Base-by-base conservation (phyloP, 2,888 invertebrate genomes). In the Epinotia ramella region DNA sequence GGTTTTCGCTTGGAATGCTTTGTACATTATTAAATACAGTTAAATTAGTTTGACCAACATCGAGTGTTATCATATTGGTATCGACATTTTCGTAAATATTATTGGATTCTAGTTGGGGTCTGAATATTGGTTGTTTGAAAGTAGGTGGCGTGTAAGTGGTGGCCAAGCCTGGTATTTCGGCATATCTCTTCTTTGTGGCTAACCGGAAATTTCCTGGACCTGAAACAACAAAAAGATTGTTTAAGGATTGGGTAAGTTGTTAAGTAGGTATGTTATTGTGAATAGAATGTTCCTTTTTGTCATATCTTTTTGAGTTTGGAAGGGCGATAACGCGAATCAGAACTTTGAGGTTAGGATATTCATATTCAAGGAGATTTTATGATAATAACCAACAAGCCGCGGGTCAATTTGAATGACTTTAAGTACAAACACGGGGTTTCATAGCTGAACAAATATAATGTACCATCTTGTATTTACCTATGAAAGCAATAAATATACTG, bases 101-200 rank as follows among this genome's bases (percentile, higher is more conserved):
- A 40, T 79, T 40, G 79, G 78, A 49, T 76, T 64, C 24, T 77
- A 76, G 71, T 76, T 79, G 20, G 66, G 46, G 46, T 71, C 77
- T n/a, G 75, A 69, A 76, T 78, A 77, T 46, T 33, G 70, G n/a
- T 33, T 44, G 68, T 68, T 65, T 72, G 11, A 49, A 57, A 53
- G 78, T 80, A 69, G 28, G 82, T 76, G 77, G 80, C 77, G 76
- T 83, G 80, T 79, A 79, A 7, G 76, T 63, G 9, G 97, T 89
- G 33, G 96, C 89, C 5, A 97, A 86, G 0, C 97, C 97, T 0
- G 97, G 97, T 82, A 97, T 96, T 82, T 96, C 97, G 0, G 97
- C 97, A 88, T 98, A 97, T 83, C 97, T 96, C 86, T 96, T 96
- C 81, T 95, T 95, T 5, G 96, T 96, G 0, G 96, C 93, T 73